Base-by-base conservation (phyloP, 2,888 invertebrate genomes). In the Drosophila antonietae region DNA sequence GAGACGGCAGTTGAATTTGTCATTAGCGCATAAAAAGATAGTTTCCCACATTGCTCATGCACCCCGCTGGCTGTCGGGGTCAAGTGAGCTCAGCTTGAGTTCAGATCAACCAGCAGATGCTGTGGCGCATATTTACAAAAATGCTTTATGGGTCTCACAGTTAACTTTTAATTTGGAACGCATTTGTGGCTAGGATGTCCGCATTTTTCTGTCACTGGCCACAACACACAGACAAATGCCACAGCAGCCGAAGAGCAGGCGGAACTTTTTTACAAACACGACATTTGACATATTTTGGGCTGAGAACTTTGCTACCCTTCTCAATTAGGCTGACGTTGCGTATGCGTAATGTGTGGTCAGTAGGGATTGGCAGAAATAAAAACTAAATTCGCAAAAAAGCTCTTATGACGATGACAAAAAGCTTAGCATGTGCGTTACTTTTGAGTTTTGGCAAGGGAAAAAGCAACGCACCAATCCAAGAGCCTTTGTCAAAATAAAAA, bases 291-390 rank as follows among this genome's bases (percentile, higher is more conserved):
- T 89, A 84, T 77, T 86, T 84, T 74, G 72, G 73, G 64, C 75
- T 59, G 77, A 72, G 76, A 67, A 70, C 69, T 82, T 88, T 68
- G 64, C 57, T 80, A 89, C 89, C 89, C 86, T 89, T 86, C 85
- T 89, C 86, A 86, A 89, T 89, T 86, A 78, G 74, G 87, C 81
- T 88, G 84, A 84, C 84, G 81, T 67, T 78, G 84, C 87, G 83
- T 83, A 84, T 86, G 79, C 87, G 72, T 83, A 71, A 83, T 88
- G 70, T 73, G 67, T 61, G 81, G 69, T 75, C 65, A 68, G 59
- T 46, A n/a, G 46, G 23, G 33, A 43, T 28, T 44, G 46, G 35
- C 33, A 37, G 44, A 51, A 44, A 71, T 53, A 59, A 57, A 59
- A 68, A 70, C 70, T 33, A 68, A 71, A 71, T 77, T 60, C 62